Conservation (phyloP, 2,797 vertebrate genomes). For the Brachymystax lenok region DNA sequence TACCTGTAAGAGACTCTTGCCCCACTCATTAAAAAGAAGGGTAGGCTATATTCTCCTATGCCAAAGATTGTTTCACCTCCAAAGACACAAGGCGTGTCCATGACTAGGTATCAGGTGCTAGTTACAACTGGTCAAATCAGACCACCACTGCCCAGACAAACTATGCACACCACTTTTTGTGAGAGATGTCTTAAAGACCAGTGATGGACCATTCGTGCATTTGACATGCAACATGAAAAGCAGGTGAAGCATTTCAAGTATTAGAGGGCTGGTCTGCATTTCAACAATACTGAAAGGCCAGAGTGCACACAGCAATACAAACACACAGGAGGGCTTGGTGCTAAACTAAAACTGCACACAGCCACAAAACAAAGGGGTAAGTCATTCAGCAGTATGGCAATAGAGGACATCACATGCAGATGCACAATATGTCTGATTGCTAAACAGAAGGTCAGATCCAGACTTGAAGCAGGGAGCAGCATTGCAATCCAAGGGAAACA, state of each 20-base stretch:
- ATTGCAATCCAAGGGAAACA: background rate
- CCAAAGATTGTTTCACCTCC: background rate
- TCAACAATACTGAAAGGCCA: background rate
- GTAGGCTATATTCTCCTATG: background rate
- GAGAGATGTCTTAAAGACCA: background rate
- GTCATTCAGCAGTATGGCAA: background rate
- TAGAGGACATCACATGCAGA: background rate
- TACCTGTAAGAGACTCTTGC: background rate
- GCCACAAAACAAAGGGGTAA: background rate
- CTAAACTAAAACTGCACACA: background rate
- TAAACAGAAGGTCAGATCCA: background rate
- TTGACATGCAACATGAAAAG: conserved; percentile 1
- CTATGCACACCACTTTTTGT: background rate
- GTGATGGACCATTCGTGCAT: background rate
- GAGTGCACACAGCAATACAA: background rate
- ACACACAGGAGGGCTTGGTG: background rate
- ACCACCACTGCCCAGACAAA: background rate
- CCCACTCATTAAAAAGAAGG: background rate
- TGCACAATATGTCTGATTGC: background rate
- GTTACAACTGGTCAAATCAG: background rate
- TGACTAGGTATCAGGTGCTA: background rate
- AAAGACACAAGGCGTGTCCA: background rate
- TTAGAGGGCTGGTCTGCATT: background rate
- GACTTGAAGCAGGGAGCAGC: background rate
- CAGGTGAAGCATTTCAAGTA: background rate